Evolutionary conservation across 2,797 vertebrate genomes (phyloP), one percentile per base, ranked within the genome.

Genomic region (Gobionotothen gibberifrons): DNA sequence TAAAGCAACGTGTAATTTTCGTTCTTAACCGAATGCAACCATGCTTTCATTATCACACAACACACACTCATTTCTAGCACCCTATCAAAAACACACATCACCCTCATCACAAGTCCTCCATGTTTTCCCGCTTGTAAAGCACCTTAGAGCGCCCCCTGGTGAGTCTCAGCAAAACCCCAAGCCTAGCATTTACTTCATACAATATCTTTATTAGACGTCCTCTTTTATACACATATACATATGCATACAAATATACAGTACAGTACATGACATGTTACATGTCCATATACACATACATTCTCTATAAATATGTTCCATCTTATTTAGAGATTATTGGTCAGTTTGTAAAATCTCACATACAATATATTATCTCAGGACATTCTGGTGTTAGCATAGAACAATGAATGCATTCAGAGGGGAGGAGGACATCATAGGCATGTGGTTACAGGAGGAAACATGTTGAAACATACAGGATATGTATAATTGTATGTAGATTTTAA

Each of bases 221-320:
- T 87, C 69, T 87, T 89, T 85, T 86, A 86, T 88, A 92, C 82
- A 91, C 85, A 81, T 87, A 89, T 89, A 89, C 86, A 92, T 88
- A 84, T 89, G 82, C 87, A 94, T 90, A 93, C 85, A 93, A 90
- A 93, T 89, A 79, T 90, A 91, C 81, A 92, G 73, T 87, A 87
- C 72, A 76, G 73, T 87, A 87, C 72, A 76, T 74, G 57, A 77
- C 82, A 72, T 63, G 65, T 78, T 71, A 74, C 68, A 87, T 84
- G 84, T 85, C 80, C 69, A 87, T 81, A 89, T 83, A 84, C 68
- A 86, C 67, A 82, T 78, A 81, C 51, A 57, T 81, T 86, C 64
- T 75, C 32, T 78, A 49, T 74, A 72, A 61, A 75, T 71, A 72
- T 81, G 66, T 60, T 67, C 67, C 74, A 43, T 72, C 36, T 76